Base-by-base conservation (phyloP, 2,888 invertebrate genomes). In the Melanotus villosus region DNA sequence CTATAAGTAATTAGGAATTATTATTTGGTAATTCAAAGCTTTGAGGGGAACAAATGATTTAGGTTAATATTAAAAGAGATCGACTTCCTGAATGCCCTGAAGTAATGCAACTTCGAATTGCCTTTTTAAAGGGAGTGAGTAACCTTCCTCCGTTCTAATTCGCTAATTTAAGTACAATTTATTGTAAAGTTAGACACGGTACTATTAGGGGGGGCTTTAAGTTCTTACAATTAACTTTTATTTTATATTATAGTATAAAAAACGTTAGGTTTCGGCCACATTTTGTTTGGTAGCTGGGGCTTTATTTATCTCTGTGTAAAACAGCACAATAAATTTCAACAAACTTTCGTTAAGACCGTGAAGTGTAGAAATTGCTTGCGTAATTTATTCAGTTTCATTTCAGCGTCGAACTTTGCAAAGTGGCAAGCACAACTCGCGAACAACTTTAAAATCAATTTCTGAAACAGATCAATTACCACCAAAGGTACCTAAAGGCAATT, bases 371-470 rank as follows among this genome's bases (percentile, higher is more conserved):
- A 63, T 63, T 63, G 54, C 63, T 16, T 6, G 38, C 21, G 50
- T 63, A 63, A 63, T 63, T 63, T 63, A 63, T 63, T 52, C 38
- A 52, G 52, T 54, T 63, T 63, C 52, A 63, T 63, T 63, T 63
- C 21, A 50, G 45, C 45, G 60, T 62, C 47, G 34, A 60, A 62
- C 50, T 47, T 62, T 32, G 36, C 19, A 38, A 52, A 57, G 41
- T 52, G 23, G 50, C 36, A 23, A 52, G n/a, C n/a, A 5, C 38
- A 52, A 52, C 26, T 52, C 26, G 50, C 16, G 50, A 62, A 52
- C 50, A 50, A 52, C 36, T 62, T 50, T 52, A 41, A 62, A 62
- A 47, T 70, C 68, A 72, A 68, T 73, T 68, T 67, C 54, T 62
- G 38, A 60, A 67, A 36, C 57, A 34, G 60, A 64, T 64, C 70